Evolutionary conservation across 2,113 vertebrate genomes (phyloP).

Genomic region (Psittacus erithacus): DNA sequence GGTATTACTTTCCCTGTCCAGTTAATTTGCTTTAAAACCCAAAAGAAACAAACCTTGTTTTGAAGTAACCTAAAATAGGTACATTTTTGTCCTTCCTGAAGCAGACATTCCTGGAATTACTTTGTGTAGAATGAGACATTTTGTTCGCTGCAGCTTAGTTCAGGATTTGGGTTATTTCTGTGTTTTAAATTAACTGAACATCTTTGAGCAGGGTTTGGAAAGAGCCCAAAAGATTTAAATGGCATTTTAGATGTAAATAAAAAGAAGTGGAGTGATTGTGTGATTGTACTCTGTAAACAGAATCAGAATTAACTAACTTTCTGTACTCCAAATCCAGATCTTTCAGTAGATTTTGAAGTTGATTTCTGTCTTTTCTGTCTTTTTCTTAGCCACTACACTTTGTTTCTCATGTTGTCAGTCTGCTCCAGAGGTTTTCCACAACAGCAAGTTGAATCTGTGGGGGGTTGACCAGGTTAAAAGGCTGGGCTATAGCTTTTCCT

Average conservation of each 20-base stretch:
- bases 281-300: background rate
- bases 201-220: background rate
- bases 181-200: background rate
- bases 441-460: rapidly evolving
- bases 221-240: background rate
- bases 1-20: background rate
- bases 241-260: background rate
- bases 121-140: background rate
- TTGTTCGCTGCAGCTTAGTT: background rate
- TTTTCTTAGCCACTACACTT: background rate
- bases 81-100: background rate
- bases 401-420: background rate
- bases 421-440: background rate
- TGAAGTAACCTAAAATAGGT: background rate
- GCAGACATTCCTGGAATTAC: background rate
- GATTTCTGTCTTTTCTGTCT: background rate
- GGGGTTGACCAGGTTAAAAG: background rate
- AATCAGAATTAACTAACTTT: background rate
- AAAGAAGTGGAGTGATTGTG: background rate
- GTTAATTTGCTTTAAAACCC: background rate
- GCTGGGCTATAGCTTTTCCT: background rate
- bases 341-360: background rate
- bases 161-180: background rate
- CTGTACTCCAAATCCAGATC: background rate
- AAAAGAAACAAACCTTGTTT: background rate